Percentiles rank a stretch among this genome's conserved stretches.
Conservation (phyloP, 2,888 invertebrate genomes). For the Heliconius aoede region DNA sequence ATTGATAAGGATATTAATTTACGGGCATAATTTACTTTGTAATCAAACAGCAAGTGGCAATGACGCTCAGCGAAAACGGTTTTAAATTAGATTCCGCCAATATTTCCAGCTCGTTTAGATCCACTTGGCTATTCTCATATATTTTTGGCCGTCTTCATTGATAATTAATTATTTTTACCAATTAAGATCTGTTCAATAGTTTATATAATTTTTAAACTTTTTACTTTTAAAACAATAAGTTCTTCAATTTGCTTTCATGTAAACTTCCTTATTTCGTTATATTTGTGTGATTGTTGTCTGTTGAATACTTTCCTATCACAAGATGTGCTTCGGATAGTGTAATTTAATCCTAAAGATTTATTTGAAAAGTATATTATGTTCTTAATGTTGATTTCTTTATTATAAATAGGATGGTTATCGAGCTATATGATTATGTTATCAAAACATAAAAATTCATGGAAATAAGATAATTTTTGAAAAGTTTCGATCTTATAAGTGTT, state of each 20-base stretch:
- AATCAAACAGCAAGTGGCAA: conserved; percentile 32
- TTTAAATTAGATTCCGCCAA: conserved; percentile 43
- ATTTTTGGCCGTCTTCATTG: neutral
- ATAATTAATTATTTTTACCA: too few relatives aligned
- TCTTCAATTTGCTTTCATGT: conserved; percentile 37
- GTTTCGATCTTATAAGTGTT: too few relatives aligned
- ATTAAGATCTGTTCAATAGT: too few relatives aligned
- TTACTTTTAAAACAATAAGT: conserved; percentile 18
- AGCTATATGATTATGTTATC: too few relatives aligned
- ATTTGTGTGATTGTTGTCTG: conserved; percentile 3
- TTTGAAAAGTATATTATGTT: neutral
- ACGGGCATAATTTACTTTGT: conserved; percentile 20
- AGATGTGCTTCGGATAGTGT: neutral
- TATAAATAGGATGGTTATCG: too few relatives aligned
- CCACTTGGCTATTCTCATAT: conserved; percentile 8
- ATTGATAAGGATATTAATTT: conserved; percentile 28
- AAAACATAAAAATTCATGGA: too few relatives aligned
- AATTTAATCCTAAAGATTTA: neutral
- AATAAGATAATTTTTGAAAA: too few relatives aligned
- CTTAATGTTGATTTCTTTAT: neutral
- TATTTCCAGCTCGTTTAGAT: conserved; percentile 23
- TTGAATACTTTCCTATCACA: neutral
- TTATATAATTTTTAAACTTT: too few relatives aligned
- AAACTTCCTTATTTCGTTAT: conserved; percentile 32
- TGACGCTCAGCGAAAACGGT: conserved; percentile 38